Base-by-base conservation (phyloP, 2,888 invertebrate species). In the Pseudococcus viburni region DNA sequence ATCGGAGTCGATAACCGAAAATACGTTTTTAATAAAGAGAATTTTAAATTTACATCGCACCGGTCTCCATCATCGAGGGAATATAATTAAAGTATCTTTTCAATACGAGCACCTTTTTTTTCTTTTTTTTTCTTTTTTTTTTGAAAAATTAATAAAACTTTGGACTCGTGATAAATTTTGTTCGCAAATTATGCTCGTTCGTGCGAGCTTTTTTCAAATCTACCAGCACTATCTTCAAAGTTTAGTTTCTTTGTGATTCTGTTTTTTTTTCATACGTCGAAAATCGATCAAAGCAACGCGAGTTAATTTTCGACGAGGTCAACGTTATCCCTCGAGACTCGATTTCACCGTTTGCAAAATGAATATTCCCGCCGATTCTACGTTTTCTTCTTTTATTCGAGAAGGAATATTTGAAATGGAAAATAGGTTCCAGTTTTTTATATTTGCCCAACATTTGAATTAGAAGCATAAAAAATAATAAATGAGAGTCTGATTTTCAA, bases 261-360 rank as follows among this genome's bases (percentile, higher is more conserved):
- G 7, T 64, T 64, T 64, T 64, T 64, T 22, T 19, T 64, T 19
- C 22, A 64, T 64, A 22, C 11, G 5, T 22, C 19, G 19, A 11
- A 22, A 64, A 64, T 64, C 64, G 64, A 64, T 64, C 64, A 64
- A 64, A 64, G 22, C 19, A 64, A 64, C 64, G 19, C 64, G 22
- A 64, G 64, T 64, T 64, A 64, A 64, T 64, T 64, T 51, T 64
- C 64, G 22, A 64, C 64, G 22, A 64, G 64, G 64, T 64, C 64
- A 22, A 64, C 64, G 64, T 22, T 9, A 64, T 64, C 64, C 22
- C 64, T 7, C 22, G 64, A 22, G 64, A 64, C 19, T 64, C 11
- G 64, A 64, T 64, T 64, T 64, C 19, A 19, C 19, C 64, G 22
- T 64, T 64, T 22, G 64, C 19, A 64, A 64, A 19, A 22, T 64